Evolutionary conservation across 2,888 invertebrate species (phyloP).

Genomic region (Itoplectis maculator): DNA sequence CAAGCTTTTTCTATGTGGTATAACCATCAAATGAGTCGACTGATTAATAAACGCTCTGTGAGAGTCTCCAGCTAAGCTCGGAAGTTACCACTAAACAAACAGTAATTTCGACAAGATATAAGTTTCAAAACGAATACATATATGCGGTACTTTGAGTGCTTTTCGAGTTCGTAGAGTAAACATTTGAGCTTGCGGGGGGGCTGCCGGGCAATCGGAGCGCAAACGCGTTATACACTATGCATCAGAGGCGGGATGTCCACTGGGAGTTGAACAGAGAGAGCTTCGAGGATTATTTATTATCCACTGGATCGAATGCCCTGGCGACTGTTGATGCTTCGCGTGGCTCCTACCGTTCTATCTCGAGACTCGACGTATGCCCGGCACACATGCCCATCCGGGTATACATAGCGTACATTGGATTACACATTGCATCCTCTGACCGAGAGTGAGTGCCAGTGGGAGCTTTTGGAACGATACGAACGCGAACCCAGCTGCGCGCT

Average conservation of each 20-base stretch:
- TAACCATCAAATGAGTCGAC: too few relatives aligned
- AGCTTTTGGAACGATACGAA: slow-evolving; percentile 45
- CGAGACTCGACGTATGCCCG: slow-evolving; percentile 10
- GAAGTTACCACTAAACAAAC: too few relatives aligned
- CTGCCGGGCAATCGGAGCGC: neutral
- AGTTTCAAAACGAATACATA: too few relatives aligned
- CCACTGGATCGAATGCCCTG: slow-evolving; percentile 42
- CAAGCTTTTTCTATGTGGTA: too few relatives aligned
- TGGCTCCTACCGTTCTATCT: slow-evolving; percentile 38
- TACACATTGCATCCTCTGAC: slow-evolving; percentile 6
- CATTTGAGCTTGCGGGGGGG: neutral
- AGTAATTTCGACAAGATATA: too few relatives aligned
- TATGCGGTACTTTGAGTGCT: neutral
- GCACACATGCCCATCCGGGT: neutral
- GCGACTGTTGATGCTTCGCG: slow-evolving; percentile 44
- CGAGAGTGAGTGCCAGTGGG: slow-evolving; percentile 50
- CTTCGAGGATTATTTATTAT: slow-evolving; percentile 49
- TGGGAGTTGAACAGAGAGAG: slow-evolving; percentile 24
- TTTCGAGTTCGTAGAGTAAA: neutral
- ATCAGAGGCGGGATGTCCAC: neutral
- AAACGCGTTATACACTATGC: slow-evolving; percentile 3
- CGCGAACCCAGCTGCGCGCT: slow-evolving; percentile 24
- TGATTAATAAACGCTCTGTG: too few relatives aligned
- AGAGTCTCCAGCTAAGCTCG: too few relatives aligned
- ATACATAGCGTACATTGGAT: slow-evolving; percentile 21